phyloP scores from a whole-genome alignment of 2,888 invertebrate genomes.

The Agrotis segetum region DNA sequence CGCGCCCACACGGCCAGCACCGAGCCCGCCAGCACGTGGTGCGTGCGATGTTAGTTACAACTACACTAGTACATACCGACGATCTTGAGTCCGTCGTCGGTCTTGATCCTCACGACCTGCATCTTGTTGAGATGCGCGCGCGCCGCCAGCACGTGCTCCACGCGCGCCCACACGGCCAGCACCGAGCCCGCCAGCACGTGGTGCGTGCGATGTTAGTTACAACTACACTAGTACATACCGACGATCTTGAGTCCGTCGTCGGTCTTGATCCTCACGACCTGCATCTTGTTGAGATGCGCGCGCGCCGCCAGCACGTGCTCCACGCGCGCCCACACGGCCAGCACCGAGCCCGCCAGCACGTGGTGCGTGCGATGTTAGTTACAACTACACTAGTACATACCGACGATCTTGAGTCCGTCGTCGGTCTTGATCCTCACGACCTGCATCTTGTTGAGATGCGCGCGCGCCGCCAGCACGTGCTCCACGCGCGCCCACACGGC shows the following conservation, averaged over 20 bases:
- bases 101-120: slow-evolving; percentile 99
- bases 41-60: too few species aligned
- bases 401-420: slow-evolving; percentile 97
- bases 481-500: slow-evolving; percentile 99
- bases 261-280: slow-evolving; percentile 98
- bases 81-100: slow-evolving; percentile 96
- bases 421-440: slow-evolving; percentile 98
- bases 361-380: slow-evolving; percentile 84
- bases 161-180: slow-evolving; percentile 98
- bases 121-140: slow-evolving; percentile 96
- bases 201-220: too few species aligned
- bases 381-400: slow-evolving; percentile 90
- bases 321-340: slow-evolving; percentile 99
- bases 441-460: slow-evolving; percentile 97
- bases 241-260: slow-evolving; percentile 97
- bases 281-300: slow-evolving; percentile 96
- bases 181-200: slow-evolving; percentile 99
- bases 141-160: slow-evolving; percentile 96
- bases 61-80: slow-evolving; percentile 94
- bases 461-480: slow-evolving; percentile 95
- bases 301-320: slow-evolving; percentile 96
- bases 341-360: slow-evolving; percentile 98
- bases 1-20: slow-evolving; percentile 99
- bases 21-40: slow-evolving; percentile 98
- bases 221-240: slow-evolving; percentile 92